A percentile compares a stretch with the other conserved stretches of the same genome.
These are phyloP conservation scores for Hydrotaea cyrtoneurina DNA, from an alignment of 2,888 invertebrate species.

Conservation along the genomic window DNA sequence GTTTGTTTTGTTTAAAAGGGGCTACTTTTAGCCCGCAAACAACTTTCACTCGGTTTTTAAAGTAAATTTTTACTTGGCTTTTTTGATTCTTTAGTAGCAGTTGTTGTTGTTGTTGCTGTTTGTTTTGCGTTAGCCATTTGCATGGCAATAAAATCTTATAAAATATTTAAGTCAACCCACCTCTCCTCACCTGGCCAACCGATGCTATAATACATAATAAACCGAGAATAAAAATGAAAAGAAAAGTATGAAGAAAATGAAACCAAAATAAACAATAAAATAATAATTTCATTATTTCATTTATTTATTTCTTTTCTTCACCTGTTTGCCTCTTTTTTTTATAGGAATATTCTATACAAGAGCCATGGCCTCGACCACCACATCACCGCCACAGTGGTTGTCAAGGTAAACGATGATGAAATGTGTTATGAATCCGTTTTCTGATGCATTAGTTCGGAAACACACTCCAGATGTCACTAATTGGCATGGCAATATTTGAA, in stretches of 20 bases:
- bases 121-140: conserved; percentile 36
- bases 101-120: neutral
- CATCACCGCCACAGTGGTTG: no score
- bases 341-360: conserved; percentile 31
- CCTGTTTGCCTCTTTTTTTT: conserved; percentile 52
- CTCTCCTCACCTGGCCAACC: neutral
- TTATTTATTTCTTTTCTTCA: conserved; percentile 53
- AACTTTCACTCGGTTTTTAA: conserved; percentile 43
- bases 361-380: neutral
- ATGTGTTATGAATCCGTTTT: no score
- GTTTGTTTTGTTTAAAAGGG: neutral
- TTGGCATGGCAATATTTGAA: no score
- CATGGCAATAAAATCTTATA: conserved; percentile 49
- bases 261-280: conserved; percentile 57
- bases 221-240: neutral
- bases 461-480: no score
- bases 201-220: neutral
- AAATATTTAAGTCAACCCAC: conserved; percentile 42
- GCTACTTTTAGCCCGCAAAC: no score
- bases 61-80: conserved; percentile 24
- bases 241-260: conserved; percentile 20
- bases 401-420: no score
- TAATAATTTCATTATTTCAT: conserved; percentile 60
- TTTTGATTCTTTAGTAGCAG: neutral
- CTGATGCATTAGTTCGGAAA: no score